Evolutionary conservation across 1,140 invertebrate genomes (phyloP).

Genomic region (Formica selysi): DNA sequence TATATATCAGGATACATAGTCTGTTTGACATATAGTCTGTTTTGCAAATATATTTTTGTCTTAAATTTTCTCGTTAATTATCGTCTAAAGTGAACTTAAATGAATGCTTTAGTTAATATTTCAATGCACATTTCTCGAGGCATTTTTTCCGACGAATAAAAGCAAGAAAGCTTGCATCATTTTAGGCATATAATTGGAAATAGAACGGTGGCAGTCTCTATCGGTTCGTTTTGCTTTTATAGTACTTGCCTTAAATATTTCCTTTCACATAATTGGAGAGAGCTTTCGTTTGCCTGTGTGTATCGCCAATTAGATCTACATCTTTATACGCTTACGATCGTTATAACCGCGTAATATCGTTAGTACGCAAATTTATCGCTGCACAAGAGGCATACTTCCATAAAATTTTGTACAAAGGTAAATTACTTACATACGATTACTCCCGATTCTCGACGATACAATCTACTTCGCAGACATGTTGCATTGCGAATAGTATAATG

Average conservation of each 20-base stretch:
- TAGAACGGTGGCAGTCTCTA: background rate
- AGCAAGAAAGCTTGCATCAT: background rate
- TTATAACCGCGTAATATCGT: constrained; percentile 18
- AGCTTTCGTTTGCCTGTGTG: constrained; percentile 10
- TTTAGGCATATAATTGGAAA: background rate
- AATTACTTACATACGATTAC: constrained; percentile 22
- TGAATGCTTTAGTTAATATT: background rate
- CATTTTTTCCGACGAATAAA: background rate
- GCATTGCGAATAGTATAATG: constrained; percentile 42
- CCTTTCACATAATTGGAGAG: background rate
- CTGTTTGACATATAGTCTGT: background rate
- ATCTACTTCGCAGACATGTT: constrained; percentile 11
- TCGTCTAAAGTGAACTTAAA: background rate
- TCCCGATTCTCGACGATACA: constrained; percentile 9
- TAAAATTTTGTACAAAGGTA: constrained; percentile 29
- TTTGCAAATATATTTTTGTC: background rate
- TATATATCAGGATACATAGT: background rate
- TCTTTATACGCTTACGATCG: constrained; percentile 26
- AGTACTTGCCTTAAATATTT: background rate
- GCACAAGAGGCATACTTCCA: background rate
- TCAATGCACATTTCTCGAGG: background rate
- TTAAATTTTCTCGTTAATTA: no score
- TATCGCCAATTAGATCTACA: constrained; percentile 44
- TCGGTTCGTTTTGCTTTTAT: background rate
- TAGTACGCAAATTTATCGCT: constrained; percentile 10